phyloP scores from a whole-genome alignment of 1,140 invertebrate genomes.

The Drosophila sucinea region DNA sequence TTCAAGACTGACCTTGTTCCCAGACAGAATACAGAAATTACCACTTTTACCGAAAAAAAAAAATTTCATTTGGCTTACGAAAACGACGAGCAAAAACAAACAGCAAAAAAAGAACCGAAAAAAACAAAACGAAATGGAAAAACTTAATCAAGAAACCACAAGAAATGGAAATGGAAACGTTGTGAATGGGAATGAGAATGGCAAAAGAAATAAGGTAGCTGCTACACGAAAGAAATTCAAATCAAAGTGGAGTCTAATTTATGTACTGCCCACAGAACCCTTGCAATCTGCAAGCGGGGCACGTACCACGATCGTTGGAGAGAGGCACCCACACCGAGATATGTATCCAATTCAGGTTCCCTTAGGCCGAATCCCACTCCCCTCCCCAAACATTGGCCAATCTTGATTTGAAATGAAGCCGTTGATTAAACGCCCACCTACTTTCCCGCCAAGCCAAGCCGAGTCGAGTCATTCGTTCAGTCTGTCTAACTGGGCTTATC shows the following conservation, averaged over 20 bases:
- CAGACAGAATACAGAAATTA: conserved; percentile 20
- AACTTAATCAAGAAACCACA: conserved; percentile 24
- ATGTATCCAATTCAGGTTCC: conserved; percentile 8
- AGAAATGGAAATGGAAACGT: conserved; percentile 12
- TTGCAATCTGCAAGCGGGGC: conserved; percentile 48
- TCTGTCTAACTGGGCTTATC: conserved; percentile 59
- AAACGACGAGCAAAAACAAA: conserved; percentile 21
- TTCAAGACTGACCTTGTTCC: conserved; percentile 12
- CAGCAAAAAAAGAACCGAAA: background rate
- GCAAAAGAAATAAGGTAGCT: conserved; percentile 32
- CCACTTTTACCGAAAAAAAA: conserved; percentile 11
- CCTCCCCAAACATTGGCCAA: conserved; percentile 2
- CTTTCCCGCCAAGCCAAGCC: conserved; percentile 34
- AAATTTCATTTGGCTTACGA: conserved; percentile 6
- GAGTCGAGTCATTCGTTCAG: conserved; percentile 24
- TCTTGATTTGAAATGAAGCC: conserved; percentile 13
- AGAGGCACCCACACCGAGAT: conserved; percentile 46
- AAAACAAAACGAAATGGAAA: conserved; percentile 27
- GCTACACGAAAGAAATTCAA: conserved; percentile 48
- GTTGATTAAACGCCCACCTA: conserved; percentile 62
- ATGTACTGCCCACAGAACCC: conserved; percentile 25
- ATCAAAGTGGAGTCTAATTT: conserved; percentile 57
- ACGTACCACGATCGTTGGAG: conserved; percentile 35
- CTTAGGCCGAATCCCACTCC: background rate
- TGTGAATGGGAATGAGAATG: conserved; percentile 4